Base-by-base conservation (phyloP, 2,797 vertebrate species). In the Platyrinchus mystaceus region DNA sequence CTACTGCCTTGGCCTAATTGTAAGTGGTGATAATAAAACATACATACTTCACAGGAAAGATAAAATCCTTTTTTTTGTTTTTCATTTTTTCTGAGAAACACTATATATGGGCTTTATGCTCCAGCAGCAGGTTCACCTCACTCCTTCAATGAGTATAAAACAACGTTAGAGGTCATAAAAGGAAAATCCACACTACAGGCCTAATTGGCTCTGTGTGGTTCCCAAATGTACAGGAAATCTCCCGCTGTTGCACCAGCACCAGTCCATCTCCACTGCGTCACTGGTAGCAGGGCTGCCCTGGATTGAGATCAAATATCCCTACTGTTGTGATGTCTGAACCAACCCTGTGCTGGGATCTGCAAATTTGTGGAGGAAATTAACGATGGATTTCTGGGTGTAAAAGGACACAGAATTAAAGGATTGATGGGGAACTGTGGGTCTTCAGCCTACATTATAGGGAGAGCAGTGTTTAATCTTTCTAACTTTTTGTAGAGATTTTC, bases 221-320 rank as follows among this genome's bases (percentile, higher is more conserved):
- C 56, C 64, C 22, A 24, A 80, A 76, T 14, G 30, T 5, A 30
- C 1, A 10, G 82, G 34, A 77, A n/a, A 50, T 47, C 28, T 70
- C 47, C 39, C 0, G 1, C 63, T 0, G 1, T 34, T 44, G 53
- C 69, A 70, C 10, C 56, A 84, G 71, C 37, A 46, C 7, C 14
- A 10, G 10, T 6, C 52, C 2, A 0, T 55, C 46, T 30, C 39
- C 3, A 6, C 62, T 88, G 43, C 0, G 3, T 60, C 70, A 69
- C 34, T 37, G 75, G 36, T 36, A 50, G 47, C 71, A 80, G 60
- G 39, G 60, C 6, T 93, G 6, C 60, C 41, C 49, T 58, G n/a
- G 41, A 41, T 52, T 47, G 68, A 34, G n/a, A 53, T 23, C 4
- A 1, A 34, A 17, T 59, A 34, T 73, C 87, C 67, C 56, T 1